Evolutionary conservation across 2,797 vertebrate genomes (phyloP), one percentile per base, ranked within the genome.

Genomic region (Sphaeramia orbicularis): DNA sequence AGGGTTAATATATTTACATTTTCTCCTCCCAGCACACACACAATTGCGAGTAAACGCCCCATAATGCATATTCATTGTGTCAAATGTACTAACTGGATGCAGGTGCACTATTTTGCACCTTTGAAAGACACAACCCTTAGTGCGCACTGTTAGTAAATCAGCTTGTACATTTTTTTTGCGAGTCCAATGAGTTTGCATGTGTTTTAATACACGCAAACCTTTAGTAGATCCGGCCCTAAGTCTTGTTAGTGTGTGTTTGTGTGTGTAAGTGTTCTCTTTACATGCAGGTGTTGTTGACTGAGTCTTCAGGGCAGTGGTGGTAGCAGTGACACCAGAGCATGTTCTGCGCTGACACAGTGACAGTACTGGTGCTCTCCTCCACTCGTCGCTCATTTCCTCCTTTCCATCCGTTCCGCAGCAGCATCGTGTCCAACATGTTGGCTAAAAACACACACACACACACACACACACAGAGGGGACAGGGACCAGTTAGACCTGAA

Each of bases 251-350:
- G 38, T 42, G 41, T 15, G 9, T 40, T 3, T 19, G 18, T 40
- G 32, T 21, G 16, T 50, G 45, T 37, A 76, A 66, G 66, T 14
- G 19, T n/a, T 60, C 18, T 37, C 13, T 57, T 80, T 90, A 99
- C 98, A 95, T 95, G 97, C 98, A 99, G 24, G 96, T 98, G 79
- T 95, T 97, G 93, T 99, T 99, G 87, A 94, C 90, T 0, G 96
- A 95, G 76, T 97, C 95, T 76, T 98, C 97, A 0, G 97, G 97
- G 80, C 98, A 99, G 61, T 97, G 95, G 69, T 97, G 95, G 84
- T 96, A 94, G 91, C 98, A 99, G 83, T 96, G 94, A 70, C 98
- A 99, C 81, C 91, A 93, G 18, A 98, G 90, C 62, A 93, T 82
- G 89, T 94, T 95, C 76, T 93, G 92, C 0, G 93, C 85, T 45